A percentile compares a stretch with the other conserved stretches of the same genome.
Evolutionary conservation across 2,113 vertebrate species (phyloP).

Genomic region (Bolborhynchus lineola): DNA sequence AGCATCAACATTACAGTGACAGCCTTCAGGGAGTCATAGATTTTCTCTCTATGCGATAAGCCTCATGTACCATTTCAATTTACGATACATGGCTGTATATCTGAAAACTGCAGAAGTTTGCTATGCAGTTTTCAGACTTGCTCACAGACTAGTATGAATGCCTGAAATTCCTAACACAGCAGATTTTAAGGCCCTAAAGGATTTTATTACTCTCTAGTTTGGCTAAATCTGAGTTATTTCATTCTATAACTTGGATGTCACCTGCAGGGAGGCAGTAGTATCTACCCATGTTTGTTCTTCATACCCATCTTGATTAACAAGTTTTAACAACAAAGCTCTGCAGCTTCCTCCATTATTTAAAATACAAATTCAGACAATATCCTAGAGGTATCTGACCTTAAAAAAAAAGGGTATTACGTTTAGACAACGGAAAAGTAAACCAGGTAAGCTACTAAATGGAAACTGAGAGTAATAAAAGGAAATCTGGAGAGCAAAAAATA

Average conservation of each 20-base stretch:
- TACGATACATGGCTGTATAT: accelerated
- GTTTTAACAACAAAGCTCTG: not conserved
- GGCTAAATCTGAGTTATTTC: not conserved
- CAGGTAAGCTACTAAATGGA: not conserved
- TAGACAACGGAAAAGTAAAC: not conserved
- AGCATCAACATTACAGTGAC: accelerated
- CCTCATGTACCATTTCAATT: accelerated
- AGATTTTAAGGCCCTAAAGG: not conserved
- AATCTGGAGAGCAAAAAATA: not conserved
- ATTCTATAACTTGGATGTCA: not conserved
- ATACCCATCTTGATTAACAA: not conserved
- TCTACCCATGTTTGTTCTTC: not conserved
- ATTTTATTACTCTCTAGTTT: not conserved
- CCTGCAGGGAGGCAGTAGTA: not conserved
- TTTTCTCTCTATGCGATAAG: not conserved
- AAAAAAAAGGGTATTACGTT: not conserved
- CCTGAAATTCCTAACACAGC: not conserved
- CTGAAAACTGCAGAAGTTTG: not conserved
- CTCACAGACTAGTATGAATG: not conserved
- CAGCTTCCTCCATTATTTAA: not conserved
- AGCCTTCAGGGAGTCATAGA: accelerated
- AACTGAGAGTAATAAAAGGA: not conserved
- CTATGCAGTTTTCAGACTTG: not conserved
- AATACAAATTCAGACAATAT: not conserved
- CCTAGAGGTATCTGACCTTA: not conserved